phyloP scores from a whole-genome alignment of 1,140 invertebrate species.

The Meloidogyne hapla region DNA sequence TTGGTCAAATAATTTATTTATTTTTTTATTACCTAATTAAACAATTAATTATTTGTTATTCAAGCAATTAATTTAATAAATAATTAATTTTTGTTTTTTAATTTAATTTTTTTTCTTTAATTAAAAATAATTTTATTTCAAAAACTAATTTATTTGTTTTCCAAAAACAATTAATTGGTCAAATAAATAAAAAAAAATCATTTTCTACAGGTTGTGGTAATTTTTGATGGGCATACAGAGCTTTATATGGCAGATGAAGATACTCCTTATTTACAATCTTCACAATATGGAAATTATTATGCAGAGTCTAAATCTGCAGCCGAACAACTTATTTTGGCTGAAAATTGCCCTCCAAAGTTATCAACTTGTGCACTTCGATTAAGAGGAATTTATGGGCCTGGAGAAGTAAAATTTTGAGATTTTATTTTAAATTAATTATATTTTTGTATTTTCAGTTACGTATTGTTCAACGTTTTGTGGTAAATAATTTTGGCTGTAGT shows the following conservation, averaged over 20 bases:
- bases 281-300: conserved; percentile 43
- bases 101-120: too few species aligned
- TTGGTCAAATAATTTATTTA: too few species aligned
- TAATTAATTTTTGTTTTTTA: too few species aligned
- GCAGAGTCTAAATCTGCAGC: conserved; percentile 48
- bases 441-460: conserved; percentile 35
- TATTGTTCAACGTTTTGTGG: conserved; percentile 41
- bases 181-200: not conserved
- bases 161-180: not conserved
- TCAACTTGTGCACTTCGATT: conserved; percentile 46
- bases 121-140: too few species aligned
- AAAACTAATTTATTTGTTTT: not conserved
- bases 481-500: too few species aligned
- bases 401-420: conserved; percentile 26
- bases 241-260: conserved; percentile 42
- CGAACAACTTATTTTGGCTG: conserved; percentile 36
- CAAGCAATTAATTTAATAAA: too few species aligned
- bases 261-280: conserved; percentile 28
- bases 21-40: too few species aligned
- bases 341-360: conserved; percentile 23
- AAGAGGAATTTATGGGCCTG: conserved; percentile 51
- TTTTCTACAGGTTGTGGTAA: conserved; percentile 13
- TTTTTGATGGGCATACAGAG: conserved; percentile 41
- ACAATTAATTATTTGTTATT: too few species aligned
- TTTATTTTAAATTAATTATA: not conserved